Conservation (phyloP, 1,140 invertebrate genomes). For the Ceratina calcarata region DNA sequence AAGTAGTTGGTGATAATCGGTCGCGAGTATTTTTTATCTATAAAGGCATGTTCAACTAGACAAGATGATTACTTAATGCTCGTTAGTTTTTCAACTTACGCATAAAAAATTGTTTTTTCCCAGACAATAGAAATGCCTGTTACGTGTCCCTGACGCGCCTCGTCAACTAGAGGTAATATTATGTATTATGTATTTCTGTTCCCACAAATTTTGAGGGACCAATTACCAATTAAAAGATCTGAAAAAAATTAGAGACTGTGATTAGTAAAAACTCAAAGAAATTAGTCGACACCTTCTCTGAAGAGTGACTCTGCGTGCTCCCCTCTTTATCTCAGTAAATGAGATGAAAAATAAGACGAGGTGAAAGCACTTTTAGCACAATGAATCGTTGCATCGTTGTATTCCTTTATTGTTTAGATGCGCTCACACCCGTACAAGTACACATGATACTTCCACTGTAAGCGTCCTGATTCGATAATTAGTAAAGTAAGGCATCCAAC, state of each 20-base stretch:
- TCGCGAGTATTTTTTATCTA: too few relatives aligned
- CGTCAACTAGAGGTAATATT: slow-evolving; percentile 74
- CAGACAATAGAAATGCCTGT: slow-evolving; percentile 79
- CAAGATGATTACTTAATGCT: too few relatives aligned
- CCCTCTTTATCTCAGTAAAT: too few relatives aligned
- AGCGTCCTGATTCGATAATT: too few relatives aligned
- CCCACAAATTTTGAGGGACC: slow-evolving; percentile 72
- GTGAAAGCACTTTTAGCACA: neutral
- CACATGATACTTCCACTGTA: neutral
- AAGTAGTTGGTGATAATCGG: too few relatives aligned
- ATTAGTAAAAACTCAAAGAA: slow-evolving; percentile 36
- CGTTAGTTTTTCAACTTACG: too few relatives aligned
- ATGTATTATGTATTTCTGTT: slow-evolving; percentile 70
- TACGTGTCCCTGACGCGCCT: slow-evolving; percentile 80
- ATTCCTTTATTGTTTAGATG: slow-evolving; percentile 21
- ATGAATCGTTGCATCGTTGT: neutral
- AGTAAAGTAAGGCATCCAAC: too few relatives aligned
- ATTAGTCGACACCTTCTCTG: too few relatives aligned
- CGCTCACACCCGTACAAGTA: neutral
- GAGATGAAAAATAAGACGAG: neutral
- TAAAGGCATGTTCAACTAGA: too few relatives aligned
- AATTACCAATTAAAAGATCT: slow-evolving; percentile 41
- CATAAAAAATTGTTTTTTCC: slow-evolving; percentile 45
- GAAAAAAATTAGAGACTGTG: slow-evolving; percentile 49
- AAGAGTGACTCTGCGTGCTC: neutral